phyloP scores from a whole-genome alignment of 2,113 vertebrate genomes.

The Atrichornis clamosus region DNA sequence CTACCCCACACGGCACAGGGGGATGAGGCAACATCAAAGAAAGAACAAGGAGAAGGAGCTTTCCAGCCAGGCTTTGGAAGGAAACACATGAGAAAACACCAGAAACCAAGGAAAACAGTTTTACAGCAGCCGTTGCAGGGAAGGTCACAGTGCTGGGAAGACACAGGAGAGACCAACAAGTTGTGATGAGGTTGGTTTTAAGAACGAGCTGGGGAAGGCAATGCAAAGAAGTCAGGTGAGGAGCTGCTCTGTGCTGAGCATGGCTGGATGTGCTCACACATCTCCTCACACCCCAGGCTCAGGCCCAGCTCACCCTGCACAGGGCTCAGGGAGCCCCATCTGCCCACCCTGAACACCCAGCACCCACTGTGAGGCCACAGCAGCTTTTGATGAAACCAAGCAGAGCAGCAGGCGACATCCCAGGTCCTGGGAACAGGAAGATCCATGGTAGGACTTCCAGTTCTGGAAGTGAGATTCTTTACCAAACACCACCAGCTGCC shows the following conservation, averaged over 20 bases:
- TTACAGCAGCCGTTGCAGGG: neutral
- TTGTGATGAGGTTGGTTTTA: neutral
- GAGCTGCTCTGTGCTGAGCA: neutral
- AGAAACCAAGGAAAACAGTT: neutral
- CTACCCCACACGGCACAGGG: rapidly evolving
- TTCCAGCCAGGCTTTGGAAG: neutral
- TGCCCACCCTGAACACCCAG: neutral
- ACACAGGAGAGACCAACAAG: neutral
- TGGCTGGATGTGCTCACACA: neutral
- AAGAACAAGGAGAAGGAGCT: neutral
- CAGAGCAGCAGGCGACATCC: neutral
- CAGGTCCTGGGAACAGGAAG: neutral
- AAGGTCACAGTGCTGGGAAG: neutral
- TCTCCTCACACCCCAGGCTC: neutral
- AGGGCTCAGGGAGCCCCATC: neutral
- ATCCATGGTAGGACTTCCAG: neutral
- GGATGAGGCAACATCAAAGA: rapidly evolving
- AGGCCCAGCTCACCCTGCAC: neutral
- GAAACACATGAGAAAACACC: neutral
- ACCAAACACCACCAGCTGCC: neutral
- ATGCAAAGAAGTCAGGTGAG: neutral
- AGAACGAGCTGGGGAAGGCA: neutral
- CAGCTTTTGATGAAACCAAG: neutral
- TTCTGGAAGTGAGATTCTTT: neutral
- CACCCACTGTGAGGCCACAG: rapidly evolving